Evolutionary conservation across 2,888 invertebrate species (phyloP).

Genomic region (Aporophyla nigra): DNA sequence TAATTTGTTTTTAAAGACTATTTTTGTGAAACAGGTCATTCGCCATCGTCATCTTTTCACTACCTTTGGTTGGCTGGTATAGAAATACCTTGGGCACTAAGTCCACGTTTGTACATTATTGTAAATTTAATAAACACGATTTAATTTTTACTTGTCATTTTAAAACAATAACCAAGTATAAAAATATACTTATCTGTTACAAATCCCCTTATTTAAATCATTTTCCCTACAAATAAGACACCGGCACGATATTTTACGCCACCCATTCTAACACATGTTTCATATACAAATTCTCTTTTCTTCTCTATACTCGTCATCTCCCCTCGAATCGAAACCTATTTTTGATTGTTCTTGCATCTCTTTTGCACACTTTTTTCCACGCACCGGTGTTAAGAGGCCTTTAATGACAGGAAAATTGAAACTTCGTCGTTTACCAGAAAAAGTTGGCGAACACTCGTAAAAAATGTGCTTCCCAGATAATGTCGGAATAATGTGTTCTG

Average conservation of each 20-base stretch:
- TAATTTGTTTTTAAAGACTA: too few species aligned
- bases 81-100: too few species aligned
- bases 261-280: constrained; percentile 44
- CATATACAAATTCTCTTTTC: constrained; percentile 34
- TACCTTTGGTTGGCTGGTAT: too few species aligned
- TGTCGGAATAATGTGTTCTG: constrained; percentile 77
- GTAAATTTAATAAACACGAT: not conserved
- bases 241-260: constrained; percentile 28
- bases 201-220: constrained; percentile 4
- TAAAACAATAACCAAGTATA: not conserved
- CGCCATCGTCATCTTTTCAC: too few species aligned
- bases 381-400: constrained; percentile 80
- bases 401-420: constrained; percentile 90
- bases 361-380: constrained; percentile 70
- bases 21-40: too few species aligned
- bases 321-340: constrained; percentile 80
- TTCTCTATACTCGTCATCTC: constrained; percentile 48
- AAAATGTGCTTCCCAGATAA: constrained; percentile 80
- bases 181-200: not conserved
- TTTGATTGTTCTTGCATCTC: constrained; percentile 80
- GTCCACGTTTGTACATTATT: too few species aligned
- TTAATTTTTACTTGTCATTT: not conserved
- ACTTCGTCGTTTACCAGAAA: constrained; percentile 80
- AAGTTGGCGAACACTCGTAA: constrained; percentile 81
- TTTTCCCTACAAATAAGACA: constrained; percentile 14